Base-by-base conservation (phyloP, 2,797 vertebrate species). In the Hapalemur alaotrensis region DNA sequence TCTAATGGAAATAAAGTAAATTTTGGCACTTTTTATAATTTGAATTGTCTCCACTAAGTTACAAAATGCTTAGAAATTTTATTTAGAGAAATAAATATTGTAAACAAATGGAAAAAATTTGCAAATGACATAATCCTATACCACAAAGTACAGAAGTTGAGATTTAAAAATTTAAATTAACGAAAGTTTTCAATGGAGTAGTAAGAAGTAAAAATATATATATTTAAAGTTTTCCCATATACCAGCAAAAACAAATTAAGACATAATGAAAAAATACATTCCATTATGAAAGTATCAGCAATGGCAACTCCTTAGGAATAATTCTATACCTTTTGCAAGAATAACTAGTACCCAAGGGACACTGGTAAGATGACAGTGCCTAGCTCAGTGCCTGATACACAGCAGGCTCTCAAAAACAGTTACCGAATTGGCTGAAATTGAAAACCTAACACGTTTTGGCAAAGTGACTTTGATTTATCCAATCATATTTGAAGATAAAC, bases 1-100 rank as follows among this genome's bases (percentile, higher is more conserved):
- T 92, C 46, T 67, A 76, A 69, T 38, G 41, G 50, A 96, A 89
- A 82, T 76, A 92, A 92, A 87, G 20, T 59, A 89, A 81, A 86
- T 65, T 78, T 70, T 69, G 69, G 73, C 22, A 85, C 30, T 9
- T 69, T 91, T 93, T 78, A 46, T 87, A 57, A 84, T 70, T 79
- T 88, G 73, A 75, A 65, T 41, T 91, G 72, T 59, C 38, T 89
- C 50, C 61, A 61, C 20, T 79, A 69, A 59, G 32, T 78, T 81
- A 84, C 25, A 89, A 92, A 86, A 73, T 92, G 20, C 23, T 87
- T 79, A 41, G 76, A 52, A 72, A 82, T 48, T 73, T 90, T 80
- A 75, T 41, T 80, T 30, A 76, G 48, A 81, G 35, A 73, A 91
- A 89, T n/a, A 69, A 95, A 82, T 48, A 78, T 38, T 75, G 4